Evolutionary conservation across 2,113 vertebrate genomes (phyloP).

Genomic region (Peromyscus polionotus): DNA sequence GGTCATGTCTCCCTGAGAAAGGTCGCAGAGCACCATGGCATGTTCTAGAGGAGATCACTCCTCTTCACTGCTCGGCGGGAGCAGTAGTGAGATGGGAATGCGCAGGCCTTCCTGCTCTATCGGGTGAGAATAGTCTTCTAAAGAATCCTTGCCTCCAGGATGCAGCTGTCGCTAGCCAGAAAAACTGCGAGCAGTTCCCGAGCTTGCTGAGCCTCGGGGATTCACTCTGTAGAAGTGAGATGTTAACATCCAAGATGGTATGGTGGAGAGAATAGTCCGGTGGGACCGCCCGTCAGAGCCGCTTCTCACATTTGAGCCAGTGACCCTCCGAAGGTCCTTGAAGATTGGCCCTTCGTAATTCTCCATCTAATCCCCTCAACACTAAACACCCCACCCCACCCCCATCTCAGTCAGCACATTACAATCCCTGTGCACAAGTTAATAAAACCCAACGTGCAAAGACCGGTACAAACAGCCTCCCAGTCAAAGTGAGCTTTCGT

Average conservation of each 20-base stretch:
- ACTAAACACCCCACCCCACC: not conserved
- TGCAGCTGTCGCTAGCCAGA: not conserved
- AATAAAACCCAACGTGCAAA: not conserved
- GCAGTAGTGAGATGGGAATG: not conserved
- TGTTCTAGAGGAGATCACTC: not conserved
- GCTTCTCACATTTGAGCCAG: not conserved
- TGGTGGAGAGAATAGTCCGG: not conserved
- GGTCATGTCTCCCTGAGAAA: not conserved
- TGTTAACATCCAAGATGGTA: conserved; percentile 10
- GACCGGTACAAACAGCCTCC: not conserved
- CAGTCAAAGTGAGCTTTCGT: not conserved
- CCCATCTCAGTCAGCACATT: not conserved
- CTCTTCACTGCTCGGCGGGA: not conserved
- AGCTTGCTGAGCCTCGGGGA: not conserved
- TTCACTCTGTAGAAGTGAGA: conserved; percentile 2
- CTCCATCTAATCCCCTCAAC: not conserved
- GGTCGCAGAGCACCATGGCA: not conserved
- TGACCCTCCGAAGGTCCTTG: not conserved
- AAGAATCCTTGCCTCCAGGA: not conserved
- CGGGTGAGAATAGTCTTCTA: not conserved
- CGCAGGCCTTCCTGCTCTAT: not conserved
- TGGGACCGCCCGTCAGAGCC: not conserved
- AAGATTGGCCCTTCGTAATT: not conserved
- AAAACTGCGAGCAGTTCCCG: not conserved
- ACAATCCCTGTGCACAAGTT: not conserved